Evolutionary conservation across 2,113 vertebrate genomes (phyloP).

Genomic region (Podarcis raffonei): DNA sequence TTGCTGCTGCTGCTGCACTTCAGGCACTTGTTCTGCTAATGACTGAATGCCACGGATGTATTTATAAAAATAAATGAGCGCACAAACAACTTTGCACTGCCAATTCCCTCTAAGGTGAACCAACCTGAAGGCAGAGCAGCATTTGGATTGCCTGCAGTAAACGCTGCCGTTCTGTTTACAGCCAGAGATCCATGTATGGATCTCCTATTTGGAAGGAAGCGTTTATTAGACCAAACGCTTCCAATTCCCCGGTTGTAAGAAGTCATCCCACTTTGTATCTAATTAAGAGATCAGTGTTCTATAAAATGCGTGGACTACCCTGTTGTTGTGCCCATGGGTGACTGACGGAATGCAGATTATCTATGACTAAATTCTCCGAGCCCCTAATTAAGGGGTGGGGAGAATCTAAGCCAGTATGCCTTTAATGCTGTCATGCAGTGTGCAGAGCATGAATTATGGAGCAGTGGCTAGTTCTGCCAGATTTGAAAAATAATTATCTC

Average conservation of each 20-base stretch:
- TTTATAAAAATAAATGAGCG: background rate
- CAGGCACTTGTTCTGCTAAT: background rate
- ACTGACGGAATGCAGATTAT: constrained; percentile 25
- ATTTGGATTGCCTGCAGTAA: background rate
- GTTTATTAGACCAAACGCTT: background rate
- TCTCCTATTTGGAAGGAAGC: background rate
- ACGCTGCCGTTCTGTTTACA: background rate
- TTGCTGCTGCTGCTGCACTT: background rate
- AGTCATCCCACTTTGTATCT: background rate
- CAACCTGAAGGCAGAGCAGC: rapidly evolving
- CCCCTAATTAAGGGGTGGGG: constrained; percentile 12
- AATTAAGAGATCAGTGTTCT: constrained; percentile 24
- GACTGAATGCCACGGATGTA: background rate
- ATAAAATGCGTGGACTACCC: background rate
- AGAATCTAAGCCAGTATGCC: background rate
- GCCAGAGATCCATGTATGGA: background rate
- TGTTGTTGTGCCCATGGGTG: constrained; percentile 17
- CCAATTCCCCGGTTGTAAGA: background rate
- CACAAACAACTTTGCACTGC: background rate
- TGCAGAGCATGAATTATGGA: background rate
- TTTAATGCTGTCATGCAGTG: background rate
- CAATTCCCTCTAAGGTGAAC: background rate
- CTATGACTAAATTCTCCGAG: background rate
- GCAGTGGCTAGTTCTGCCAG: background rate
- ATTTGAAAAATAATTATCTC: background rate